Evolutionary conservation across 2,113 vertebrate species (phyloP).

Genomic region (Nycticorax nycticorax): DNA sequence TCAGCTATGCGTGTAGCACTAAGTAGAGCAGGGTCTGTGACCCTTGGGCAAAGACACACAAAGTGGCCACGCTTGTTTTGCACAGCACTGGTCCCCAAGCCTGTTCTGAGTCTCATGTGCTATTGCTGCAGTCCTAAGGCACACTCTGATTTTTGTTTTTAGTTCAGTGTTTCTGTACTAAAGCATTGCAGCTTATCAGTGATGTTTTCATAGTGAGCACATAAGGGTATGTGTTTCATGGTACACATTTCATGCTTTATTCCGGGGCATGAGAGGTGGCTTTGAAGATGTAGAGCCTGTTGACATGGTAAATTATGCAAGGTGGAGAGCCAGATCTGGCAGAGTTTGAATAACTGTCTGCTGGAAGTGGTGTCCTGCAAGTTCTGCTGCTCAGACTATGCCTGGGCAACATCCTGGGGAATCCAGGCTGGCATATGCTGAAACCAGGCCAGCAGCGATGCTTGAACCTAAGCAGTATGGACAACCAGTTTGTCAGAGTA

Average conservation of each 20-base stretch:
- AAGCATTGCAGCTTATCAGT: background rate
- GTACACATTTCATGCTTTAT: background rate
- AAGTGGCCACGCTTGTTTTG: background rate
- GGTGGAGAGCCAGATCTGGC: background rate
- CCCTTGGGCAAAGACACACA: accelerated
- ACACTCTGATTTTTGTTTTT: background rate
- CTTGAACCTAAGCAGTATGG: background rate
- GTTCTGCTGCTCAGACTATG: background rate
- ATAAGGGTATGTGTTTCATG: background rate
- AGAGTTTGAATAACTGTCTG: background rate
- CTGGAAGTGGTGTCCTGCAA: background rate
- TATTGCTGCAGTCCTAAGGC: background rate
- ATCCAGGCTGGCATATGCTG: background rate
- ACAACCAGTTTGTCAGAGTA: background rate
- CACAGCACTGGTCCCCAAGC: background rate
- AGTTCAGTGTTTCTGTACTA: background rate
- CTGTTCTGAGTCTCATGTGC: background rate
- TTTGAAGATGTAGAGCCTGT: background rate
- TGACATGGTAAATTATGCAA: background rate
- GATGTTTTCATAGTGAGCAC: accelerated
- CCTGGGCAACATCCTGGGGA: accelerated
- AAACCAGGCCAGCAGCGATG: background rate
- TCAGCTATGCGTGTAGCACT: accelerated
- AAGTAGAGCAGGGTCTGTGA: background rate
- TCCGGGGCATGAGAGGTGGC: background rate